phyloP scores from a whole-genome alignment of 2,113 vertebrate species.

The Passer domesticus region DNA sequence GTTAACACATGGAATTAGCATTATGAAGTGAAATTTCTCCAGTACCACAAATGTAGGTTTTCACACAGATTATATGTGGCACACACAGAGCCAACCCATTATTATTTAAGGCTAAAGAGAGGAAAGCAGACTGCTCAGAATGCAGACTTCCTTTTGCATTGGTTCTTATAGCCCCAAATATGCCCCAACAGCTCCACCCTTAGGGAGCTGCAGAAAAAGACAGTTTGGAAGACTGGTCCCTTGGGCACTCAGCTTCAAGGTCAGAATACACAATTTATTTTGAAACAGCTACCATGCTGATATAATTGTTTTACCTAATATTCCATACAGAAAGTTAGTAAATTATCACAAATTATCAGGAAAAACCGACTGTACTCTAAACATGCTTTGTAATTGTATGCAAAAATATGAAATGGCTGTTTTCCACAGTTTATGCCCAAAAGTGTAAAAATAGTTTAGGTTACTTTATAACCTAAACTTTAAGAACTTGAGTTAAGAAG shows the following conservation, averaged over 20 bases:
- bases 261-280: not conserved
- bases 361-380: not conserved
- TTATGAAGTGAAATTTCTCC: not conserved
- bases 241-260: not conserved
- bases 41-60: not conserved
- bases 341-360: not conserved
- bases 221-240: not conserved
- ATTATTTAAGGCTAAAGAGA: not conserved
- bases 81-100: not conserved
- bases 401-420: not conserved
- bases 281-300: not conserved
- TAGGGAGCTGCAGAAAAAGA: not conserved
- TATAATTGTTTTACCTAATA: not conserved
- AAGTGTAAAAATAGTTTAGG: not conserved
- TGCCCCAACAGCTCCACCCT: not conserved
- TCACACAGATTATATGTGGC: not conserved
- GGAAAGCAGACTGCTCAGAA: not conserved
- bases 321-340: not conserved
- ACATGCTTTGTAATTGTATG: not conserved
- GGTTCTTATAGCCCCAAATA: not conserved
- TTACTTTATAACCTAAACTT: not conserved
- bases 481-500: not conserved
- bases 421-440: not conserved
- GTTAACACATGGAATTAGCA: not conserved
- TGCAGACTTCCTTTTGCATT: not conserved